Evolutionary conservation across 2,113 vertebrate species (phyloP).

Genomic region (Hemiscyllium ocellatum): DNA sequence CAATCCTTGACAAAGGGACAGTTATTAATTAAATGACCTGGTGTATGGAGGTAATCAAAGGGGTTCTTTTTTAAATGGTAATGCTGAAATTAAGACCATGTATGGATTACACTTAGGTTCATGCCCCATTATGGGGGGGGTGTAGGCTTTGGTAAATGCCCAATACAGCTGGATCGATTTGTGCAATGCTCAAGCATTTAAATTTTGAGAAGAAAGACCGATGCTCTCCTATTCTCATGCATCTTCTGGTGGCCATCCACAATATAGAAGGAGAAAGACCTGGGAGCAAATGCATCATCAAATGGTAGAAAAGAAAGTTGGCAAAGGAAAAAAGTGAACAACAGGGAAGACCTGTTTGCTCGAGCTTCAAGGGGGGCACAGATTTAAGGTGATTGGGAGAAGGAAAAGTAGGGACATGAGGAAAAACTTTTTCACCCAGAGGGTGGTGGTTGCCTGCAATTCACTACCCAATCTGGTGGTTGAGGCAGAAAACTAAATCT

Average conservation of each 20-base stretch:
- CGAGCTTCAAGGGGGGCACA: too few species aligned
- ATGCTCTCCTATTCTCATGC: neutral
- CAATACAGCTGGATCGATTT: neutral
- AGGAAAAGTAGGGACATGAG: too few species aligned
- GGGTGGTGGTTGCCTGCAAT: too few species aligned
- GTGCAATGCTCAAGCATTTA: neutral
- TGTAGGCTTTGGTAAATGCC: neutral
- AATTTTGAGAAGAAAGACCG: neutral
- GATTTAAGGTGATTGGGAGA: too few species aligned
- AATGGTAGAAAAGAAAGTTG: neutral
- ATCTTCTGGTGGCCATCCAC: neutral
- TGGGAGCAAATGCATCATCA: neutral
- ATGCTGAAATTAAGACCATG: neutral
- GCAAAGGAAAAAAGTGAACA: neutral
- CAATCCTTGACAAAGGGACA: neutral
- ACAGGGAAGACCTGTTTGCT: neutral
- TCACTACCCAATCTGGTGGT: too few species aligned
- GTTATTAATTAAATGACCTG: neutral
- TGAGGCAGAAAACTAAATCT: too few species aligned
- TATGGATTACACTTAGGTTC: neutral
- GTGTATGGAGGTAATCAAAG: neutral
- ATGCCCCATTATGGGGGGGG: neutral
- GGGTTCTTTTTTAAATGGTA: neutral
- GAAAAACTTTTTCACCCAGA: too few species aligned
- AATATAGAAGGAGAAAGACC: neutral